phyloP scores from a whole-genome alignment of 2,113 vertebrate genomes.

The Charina bottae region DNA sequence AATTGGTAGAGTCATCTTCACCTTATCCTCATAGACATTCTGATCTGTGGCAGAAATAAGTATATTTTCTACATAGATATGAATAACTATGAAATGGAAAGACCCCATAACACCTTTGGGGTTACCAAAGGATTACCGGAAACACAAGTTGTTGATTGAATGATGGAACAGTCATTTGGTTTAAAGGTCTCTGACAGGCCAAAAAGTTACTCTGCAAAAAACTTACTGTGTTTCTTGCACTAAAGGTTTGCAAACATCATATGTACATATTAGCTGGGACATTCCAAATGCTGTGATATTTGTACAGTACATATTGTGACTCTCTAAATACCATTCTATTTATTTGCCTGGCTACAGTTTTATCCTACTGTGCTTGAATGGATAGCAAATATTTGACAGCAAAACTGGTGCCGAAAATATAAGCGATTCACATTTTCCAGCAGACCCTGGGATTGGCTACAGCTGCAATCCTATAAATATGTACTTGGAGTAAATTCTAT shows the following conservation, averaged over 20 bases:
- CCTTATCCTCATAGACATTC: constrained; percentile 61
- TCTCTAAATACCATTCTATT: constrained; percentile 34
- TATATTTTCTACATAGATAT: constrained; percentile 18
- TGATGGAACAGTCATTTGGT: constrained; percentile 17
- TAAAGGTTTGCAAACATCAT: neutral
- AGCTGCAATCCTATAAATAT: neutral
- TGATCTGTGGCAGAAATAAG: constrained; percentile 48
- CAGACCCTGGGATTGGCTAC: neutral
- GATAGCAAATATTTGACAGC: constrained; percentile 11
- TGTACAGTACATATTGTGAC: neutral
- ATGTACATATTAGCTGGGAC: constrained; percentile 38
- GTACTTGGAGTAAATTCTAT: neutral
- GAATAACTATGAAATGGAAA: constrained; percentile 41
- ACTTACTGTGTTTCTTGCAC: neutral
- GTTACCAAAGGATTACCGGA: constrained; percentile 6
- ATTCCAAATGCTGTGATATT: constrained; percentile 11
- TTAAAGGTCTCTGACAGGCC: constrained; percentile 20
- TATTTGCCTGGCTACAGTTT: neutral
- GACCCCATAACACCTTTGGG: neutral
- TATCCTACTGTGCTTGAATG: constrained; percentile 1
- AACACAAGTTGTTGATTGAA: constrained; percentile 23
- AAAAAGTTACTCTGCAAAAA: neutral
- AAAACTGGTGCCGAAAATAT: neutral
- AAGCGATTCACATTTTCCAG: neutral
- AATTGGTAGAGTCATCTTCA: constrained; percentile 56